Conservation (phyloP, 92 coral and sea anemone genomes). For the Porites evermanni region DNA sequence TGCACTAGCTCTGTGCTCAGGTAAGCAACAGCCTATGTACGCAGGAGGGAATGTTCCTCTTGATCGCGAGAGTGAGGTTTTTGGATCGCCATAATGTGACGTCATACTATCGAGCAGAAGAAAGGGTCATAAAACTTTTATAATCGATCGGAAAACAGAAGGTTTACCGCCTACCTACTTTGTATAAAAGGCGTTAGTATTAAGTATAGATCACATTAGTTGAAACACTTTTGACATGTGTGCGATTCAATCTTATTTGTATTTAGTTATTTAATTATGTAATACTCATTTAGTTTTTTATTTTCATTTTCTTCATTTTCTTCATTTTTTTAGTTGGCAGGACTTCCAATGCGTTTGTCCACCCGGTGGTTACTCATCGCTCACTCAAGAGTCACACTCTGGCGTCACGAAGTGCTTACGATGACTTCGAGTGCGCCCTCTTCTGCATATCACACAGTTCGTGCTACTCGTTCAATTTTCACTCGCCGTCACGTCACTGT, state of each 20-base stretch:
- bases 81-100: too few species aligned
- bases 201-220: too few species aligned
- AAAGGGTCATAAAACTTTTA: too few species aligned
- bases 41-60: not conserved
- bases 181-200: too few species aligned
- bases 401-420: constrained; percentile 19
- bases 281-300: not conserved
- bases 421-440: constrained; percentile 37
- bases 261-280: too few species aligned
- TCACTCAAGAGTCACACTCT: constrained; percentile 14
- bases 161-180: too few species aligned
- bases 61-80: too few species aligned
- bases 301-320: not conserved
- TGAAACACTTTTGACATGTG: too few species aligned
- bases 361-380: constrained; percentile 30
- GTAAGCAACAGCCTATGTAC: not conserved
- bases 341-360: constrained; percentile 20
- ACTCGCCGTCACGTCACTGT: constrained; percentile 18
- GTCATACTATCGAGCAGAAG: too few species aligned
- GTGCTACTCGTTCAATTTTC: constrained; percentile 41
- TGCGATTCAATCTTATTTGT: too few species aligned
- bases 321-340: constrained; percentile 17
- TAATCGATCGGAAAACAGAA: too few species aligned
- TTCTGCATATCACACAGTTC: constrained; percentile 32
- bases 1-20: constrained; percentile 43